phyloP scores from a whole-genome alignment of 2,797 vertebrate species.

The Potorous gilbertii region DNA sequence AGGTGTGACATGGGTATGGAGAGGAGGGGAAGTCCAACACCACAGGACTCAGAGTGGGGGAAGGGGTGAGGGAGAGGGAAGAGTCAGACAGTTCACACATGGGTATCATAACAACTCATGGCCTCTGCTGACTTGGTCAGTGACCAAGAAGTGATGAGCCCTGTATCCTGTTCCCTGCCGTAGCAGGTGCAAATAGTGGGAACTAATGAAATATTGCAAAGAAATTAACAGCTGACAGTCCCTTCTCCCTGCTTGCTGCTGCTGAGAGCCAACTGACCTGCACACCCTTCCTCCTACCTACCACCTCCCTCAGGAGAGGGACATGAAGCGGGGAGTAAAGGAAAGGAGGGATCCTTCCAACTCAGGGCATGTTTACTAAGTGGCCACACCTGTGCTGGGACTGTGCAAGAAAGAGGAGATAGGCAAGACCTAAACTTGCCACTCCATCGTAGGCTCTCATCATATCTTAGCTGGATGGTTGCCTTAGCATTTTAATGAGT shows the following conservation, averaged over 20 bases:
- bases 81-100: not conserved
- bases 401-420: not conserved
- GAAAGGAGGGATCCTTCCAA: constrained; percentile 4
- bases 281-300: not conserved
- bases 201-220: constrained; percentile 76
- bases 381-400: not conserved
- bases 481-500: not conserved
- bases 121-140: constrained; percentile 5
- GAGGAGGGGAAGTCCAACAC: not conserved
- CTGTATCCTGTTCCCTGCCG: constrained; percentile 52
- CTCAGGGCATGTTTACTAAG: not conserved
- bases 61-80: not conserved
- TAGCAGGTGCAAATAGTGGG: constrained; percentile 74
- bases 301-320: not conserved
- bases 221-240: constrained; percentile 68
- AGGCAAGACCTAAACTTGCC: not conserved
- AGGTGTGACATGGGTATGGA: not conserved
- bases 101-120: constrained; percentile 41
- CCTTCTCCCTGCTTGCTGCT: constrained; percentile 32
- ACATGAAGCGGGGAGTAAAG: not conserved
- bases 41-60: not conserved
- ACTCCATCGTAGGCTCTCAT: not conserved
- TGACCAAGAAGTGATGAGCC: constrained; percentile 55
- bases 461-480: not conserved
- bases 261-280: constrained; percentile 40